Conservation (phyloP, 1,140 invertebrate species). For the Gonatopus flavifemur region DNA sequence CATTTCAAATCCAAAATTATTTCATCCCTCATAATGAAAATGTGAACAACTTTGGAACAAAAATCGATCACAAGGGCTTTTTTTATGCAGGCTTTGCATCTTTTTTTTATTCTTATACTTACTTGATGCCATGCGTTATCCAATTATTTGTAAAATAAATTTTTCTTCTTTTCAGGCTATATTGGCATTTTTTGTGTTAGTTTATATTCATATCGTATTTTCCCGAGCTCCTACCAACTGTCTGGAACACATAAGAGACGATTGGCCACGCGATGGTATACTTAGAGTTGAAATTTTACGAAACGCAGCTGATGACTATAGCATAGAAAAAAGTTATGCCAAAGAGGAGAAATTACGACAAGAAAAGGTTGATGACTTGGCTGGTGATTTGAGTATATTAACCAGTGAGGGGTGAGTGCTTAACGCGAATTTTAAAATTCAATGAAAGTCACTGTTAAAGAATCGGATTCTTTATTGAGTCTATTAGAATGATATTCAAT, state of each 20-base stretch:
- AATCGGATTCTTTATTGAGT: too few species aligned
- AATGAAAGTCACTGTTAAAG: too few species aligned
- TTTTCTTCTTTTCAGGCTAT: slow-evolving; percentile 68
- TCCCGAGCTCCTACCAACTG: slow-evolving; percentile 92
- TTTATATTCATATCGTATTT: slow-evolving; percentile 94
- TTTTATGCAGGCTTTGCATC: slow-evolving; percentile 2
- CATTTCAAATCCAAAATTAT: too few species aligned
- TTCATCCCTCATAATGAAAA: too few species aligned
- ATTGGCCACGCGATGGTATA: slow-evolving; percentile 95
- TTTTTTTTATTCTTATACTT: background rate
- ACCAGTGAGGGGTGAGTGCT: slow-evolving; percentile 67
- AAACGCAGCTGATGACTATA: slow-evolving; percentile 70
- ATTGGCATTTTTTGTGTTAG: slow-evolving; percentile 84
- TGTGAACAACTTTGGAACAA: too few species aligned
- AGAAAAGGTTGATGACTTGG: slow-evolving; percentile 67
- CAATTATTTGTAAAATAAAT: background rate
- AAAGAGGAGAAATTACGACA: slow-evolving; percentile 74
- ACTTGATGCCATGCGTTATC: background rate
- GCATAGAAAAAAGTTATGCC: slow-evolving; percentile 79
- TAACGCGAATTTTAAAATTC: too few species aligned
- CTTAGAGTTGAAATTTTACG: slow-evolving; percentile 90
- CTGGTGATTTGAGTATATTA: slow-evolving; percentile 67
- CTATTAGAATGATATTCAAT: too few species aligned
- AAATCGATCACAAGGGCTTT: too few species aligned
- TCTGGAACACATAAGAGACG: slow-evolving; percentile 83